Evolutionary conservation across 1,140 invertebrate species (phyloP), one percentile per base, ranked within the genome.

Genomic region (Ridgeia piscesae): DNA sequence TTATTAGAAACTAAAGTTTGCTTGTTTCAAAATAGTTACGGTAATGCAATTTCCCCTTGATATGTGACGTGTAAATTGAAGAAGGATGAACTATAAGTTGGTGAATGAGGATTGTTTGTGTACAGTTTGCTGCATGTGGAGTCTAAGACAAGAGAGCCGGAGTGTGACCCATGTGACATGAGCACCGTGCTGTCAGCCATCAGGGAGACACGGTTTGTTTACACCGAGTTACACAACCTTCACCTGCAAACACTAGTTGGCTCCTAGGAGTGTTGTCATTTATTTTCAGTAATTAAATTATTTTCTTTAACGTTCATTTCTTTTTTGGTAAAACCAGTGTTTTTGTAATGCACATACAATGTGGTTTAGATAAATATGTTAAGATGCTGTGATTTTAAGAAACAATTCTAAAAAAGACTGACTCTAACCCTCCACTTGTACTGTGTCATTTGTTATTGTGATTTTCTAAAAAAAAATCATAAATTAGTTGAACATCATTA

Each of bases 101-200:
- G 48, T 50, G 0, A 50, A 50, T 8, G 11, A 77, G 17, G 27
- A 9, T 21, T 77, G 58, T 77, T 77, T 77, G 58, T 77, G 2
- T 77, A 21, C 58, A 77, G 58, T 77, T 77, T 77, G 58, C 58
- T 77, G 6, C 58, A 77, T 21, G 58, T 77, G 11, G 58, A 77
- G 27, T 21, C 11, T 4, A 77, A 77, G 27, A 21, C 14, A 2
- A 77, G 17, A 77, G 58, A 77, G 58, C 58, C 6, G 14, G 58
- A 77, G 58, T 21, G 27, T 21, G 27, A 77, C 58, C 58, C 58
- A 77, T 77, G 58, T 77, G 58, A 77, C 58, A 77, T 21, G 4
- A 77, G 58, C 58, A 77, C 58, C 58, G 58, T 90, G 34, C 34
- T 90, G n/a, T 90, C 89, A 27, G 89, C 89, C 89, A 90, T 90